Percentiles rank a stretch among this genome's conserved stretches.
Evolutionary conservation across 1,140 invertebrate species (phyloP).

Genomic region (Drosophila pallidifrons): DNA sequence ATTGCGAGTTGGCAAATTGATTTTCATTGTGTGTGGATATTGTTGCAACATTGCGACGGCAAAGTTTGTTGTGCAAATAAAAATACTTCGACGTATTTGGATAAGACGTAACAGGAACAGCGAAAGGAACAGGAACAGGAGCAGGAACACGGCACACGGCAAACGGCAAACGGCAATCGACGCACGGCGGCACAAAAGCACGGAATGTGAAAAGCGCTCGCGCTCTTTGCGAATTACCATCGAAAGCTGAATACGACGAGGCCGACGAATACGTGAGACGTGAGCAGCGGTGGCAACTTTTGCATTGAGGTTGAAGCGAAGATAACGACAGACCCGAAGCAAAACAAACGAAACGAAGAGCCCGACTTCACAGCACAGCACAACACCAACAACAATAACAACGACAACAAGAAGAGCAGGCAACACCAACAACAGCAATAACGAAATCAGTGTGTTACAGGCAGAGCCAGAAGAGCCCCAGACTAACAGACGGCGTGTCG

Average conservation of each 20-base stretch:
- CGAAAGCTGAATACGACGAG: conserved; percentile 69
- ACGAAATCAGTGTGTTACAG: conserved; percentile 80
- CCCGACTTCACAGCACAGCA: conserved; percentile 53
- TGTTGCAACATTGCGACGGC: conserved; percentile 63
- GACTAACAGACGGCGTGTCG: conserved; percentile 80
- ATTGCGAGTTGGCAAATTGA: background rate
- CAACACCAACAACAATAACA: background rate
- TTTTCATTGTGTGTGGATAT: conserved; percentile 6
- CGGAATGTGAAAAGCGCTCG: conserved; percentile 76
- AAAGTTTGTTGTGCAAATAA: conserved; percentile 66
- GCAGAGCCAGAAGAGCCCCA: conserved; percentile 26
- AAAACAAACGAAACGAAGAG: conserved; percentile 82
- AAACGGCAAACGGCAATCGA: conserved; percentile 8
- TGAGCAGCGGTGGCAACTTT: conserved; percentile 50
- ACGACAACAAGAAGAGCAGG: background rate
- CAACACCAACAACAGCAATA: conserved; percentile 8
- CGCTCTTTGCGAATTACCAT: conserved; percentile 81
- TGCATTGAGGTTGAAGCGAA: conserved; percentile 69
- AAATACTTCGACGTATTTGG: conserved; percentile 31
- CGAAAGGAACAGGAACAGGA: no score
- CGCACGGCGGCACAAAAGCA: conserved; percentile 28
- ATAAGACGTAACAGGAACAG: conserved; percentile 42
- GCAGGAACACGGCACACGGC: conserved; percentile 11
- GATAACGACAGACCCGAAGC: conserved; percentile 81
- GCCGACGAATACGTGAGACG: conserved; percentile 52